A percentile compares a stretch with the other conserved stretches of the same genome.
These are phyloP conservation scores for Choloepus didactylus DNA, from an alignment of 2,797 vertebrate genomes.

Conservation along the genomic window DNA sequence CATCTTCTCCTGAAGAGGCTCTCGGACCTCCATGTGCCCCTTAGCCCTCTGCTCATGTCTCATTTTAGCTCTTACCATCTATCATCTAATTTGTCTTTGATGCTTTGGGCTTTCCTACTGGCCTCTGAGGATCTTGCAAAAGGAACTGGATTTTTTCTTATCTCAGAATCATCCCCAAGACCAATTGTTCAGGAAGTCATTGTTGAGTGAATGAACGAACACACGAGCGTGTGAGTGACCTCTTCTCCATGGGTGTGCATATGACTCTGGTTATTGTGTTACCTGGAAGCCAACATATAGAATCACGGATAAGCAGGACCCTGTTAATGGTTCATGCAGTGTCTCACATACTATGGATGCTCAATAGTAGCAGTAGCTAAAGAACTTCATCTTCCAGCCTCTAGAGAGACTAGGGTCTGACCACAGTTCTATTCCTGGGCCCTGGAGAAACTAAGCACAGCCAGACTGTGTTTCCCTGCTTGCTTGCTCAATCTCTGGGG, in stretches of 20 bases:
- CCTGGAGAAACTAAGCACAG: neutral
- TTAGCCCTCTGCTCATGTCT: neutral
- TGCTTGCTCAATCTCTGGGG: neutral
- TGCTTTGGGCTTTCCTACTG: neutral
- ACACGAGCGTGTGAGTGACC: neutral
- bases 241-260: accelerated
- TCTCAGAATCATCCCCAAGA: neutral
- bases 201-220: accelerated
- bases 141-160: neutral
- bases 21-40: too few relatives aligned
- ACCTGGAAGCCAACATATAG: neutral
- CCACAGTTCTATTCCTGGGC: neutral
- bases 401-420: neutral
- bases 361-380: neutral
- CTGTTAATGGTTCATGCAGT: accelerated
- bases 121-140: neutral
- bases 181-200: neutral
- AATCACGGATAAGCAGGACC: accelerated
- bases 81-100: neutral
- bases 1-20: neutral
- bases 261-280: neutral
- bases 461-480: neutral
- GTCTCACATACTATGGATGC: accelerated
- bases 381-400: neutral
- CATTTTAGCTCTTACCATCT: neutral